Evolutionary conservation across 1,140 invertebrate species (phyloP).

Genomic region (Brachionus asplanchnoidis): DNA sequence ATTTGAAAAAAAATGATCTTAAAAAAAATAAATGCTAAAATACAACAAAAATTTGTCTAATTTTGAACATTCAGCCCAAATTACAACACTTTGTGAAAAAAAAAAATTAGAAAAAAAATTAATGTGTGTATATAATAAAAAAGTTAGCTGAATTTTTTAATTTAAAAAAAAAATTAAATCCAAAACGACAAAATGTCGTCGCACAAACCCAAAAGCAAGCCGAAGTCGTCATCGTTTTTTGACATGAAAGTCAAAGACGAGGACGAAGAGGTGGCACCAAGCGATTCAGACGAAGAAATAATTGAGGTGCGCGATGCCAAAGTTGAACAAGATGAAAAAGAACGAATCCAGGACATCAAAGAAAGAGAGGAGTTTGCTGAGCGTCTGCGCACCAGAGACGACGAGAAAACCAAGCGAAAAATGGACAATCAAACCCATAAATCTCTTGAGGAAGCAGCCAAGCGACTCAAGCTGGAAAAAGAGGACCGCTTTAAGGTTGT

Average conservation of each 20-base stretch:
- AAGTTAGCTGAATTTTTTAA: too few relatives aligned
- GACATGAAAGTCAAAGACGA: conserved; percentile 21
- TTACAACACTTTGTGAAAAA: neutral
- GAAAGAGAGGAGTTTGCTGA: conserved; percentile 90
- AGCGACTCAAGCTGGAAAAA: conserved; percentile 71
- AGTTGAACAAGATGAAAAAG: conserved; percentile 55
- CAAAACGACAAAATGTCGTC: neutral
- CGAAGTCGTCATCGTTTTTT: neutral
- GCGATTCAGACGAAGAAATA: neutral
- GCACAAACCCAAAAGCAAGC: neutral
- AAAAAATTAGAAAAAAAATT: neutral
- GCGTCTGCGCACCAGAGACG: conserved; percentile 81
- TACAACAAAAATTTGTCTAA: neutral
- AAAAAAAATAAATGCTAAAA: neutral
- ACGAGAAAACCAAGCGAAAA: conserved; percentile 77
- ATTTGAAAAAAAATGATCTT: too few relatives aligned
- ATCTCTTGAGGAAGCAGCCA: conserved; percentile 84
- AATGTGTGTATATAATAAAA: too few relatives aligned
- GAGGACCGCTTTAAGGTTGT: conserved; percentile 38
- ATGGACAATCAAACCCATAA: conserved; percentile 63
- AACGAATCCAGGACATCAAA: conserved; percentile 71
- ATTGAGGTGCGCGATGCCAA: neutral
- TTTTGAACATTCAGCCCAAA: neutral
- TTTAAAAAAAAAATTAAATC: too few relatives aligned
- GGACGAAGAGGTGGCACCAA: neutral